phyloP scores from a whole-genome alignment of 2,113 vertebrate species.

The Narcine bancroftii region DNA sequence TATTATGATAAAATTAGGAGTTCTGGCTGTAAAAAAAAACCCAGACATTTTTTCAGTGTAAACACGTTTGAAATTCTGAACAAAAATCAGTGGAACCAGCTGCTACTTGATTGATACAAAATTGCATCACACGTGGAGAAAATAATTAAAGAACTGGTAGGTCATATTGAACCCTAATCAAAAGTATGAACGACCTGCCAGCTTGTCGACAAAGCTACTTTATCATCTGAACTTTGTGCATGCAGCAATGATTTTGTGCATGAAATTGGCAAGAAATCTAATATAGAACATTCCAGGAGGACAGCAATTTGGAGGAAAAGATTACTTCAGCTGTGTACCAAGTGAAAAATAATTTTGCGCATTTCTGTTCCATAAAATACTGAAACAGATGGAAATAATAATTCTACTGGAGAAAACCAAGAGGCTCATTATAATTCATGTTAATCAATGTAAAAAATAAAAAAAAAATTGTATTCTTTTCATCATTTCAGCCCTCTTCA shows the following conservation, averaged over 20 bases:
- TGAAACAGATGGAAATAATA: not conserved
- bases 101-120: slow-evolving; percentile 36
- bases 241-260: slow-evolving; percentile 9
- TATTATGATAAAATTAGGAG: slow-evolving; percentile 15
- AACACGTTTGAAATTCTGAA: slow-evolving; percentile 29
- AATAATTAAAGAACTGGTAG: slow-evolving; percentile 36
- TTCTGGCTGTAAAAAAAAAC: slow-evolving; percentile 19
- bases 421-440: not conserved
- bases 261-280: slow-evolving; percentile 24
- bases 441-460: not conserved
- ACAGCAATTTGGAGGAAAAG: not conserved
- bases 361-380: not conserved
- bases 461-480: not conserved
- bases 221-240: slow-evolving; percentile 32
- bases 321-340: not conserved
- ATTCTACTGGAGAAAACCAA: not conserved
- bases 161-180: slow-evolving; percentile 30
- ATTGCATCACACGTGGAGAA: slow-evolving; percentile 33
- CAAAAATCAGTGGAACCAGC: slow-evolving; percentile 20
- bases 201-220: slow-evolving; percentile 23
- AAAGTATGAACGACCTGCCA: slow-evolving; percentile 32
- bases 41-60: not conserved
- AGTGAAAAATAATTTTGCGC: not conserved
- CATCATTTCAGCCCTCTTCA: not conserved
- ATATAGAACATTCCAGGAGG: not conserved